These are phyloP conservation scores for Leptinotarsa haldemani DNA, from an alignment of 2,888 invertebrate species.

Conservation along the genomic window DNA sequence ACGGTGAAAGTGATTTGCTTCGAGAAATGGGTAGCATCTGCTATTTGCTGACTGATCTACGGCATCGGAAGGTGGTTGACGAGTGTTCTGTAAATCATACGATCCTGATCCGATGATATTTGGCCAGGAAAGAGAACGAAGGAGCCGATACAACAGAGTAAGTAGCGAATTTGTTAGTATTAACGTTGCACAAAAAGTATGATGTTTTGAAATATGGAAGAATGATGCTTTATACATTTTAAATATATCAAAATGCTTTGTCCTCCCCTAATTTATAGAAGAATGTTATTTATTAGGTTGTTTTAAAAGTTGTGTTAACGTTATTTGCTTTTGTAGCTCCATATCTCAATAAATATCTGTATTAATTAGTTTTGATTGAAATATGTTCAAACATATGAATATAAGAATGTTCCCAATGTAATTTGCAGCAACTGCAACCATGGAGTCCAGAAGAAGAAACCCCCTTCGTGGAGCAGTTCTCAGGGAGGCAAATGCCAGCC, in stretches of 20 bases:
- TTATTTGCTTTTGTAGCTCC: too few relatives aligned
- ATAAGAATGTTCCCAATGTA: not conserved
- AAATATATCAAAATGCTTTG: too few relatives aligned
- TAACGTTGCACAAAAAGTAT: too few relatives aligned
- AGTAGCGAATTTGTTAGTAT: slow-evolving; percentile 43
- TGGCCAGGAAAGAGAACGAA: slow-evolving; percentile 69
- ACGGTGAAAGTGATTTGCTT: slow-evolving; percentile 6
- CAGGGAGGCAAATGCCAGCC: slow-evolving; percentile 72
- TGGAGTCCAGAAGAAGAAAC: slow-evolving; percentile 68
- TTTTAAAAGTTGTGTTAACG: too few relatives aligned
- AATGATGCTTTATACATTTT: too few relatives aligned
- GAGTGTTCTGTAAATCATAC: not conserved
- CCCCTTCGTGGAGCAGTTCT: slow-evolving; percentile 75
- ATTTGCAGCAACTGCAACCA: slow-evolving; percentile 77
- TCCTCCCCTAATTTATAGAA: too few relatives aligned
- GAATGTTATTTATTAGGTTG: too few relatives aligned
- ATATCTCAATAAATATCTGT: too few relatives aligned
- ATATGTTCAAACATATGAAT: too few relatives aligned
- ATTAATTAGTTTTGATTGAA: too few relatives aligned
- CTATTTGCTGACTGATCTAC: not conserved
- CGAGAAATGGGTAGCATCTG: not conserved
- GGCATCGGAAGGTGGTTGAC: not conserved
- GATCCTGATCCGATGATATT: slow-evolving; percentile 64
- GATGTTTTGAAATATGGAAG: too few relatives aligned
- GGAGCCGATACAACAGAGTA: slow-evolving; percentile 74